Conservation (phyloP, 2,797 vertebrate species). For the Paratrypauchen microcephalus region DNA sequence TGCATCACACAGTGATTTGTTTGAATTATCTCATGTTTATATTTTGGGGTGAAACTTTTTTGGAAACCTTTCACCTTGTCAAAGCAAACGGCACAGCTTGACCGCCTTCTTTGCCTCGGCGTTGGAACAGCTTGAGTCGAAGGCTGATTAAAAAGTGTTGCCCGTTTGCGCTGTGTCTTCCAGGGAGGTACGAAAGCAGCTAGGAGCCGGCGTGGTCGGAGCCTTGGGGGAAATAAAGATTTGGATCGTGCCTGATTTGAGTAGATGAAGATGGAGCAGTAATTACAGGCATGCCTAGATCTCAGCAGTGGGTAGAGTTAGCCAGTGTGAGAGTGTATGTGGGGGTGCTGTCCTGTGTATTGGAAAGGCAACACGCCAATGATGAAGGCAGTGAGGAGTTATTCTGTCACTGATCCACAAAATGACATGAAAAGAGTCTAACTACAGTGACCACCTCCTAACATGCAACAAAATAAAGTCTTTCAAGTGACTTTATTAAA, state of each 20-base stretch:
- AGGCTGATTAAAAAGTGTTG: slow-evolving; percentile 77
- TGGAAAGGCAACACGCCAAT: slow-evolving; percentile 49
- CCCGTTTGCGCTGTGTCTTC: slow-evolving; percentile 63
- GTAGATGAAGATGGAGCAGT: slow-evolving; percentile 79
- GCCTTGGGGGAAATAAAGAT: slow-evolving; percentile 78
- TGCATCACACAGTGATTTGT: slow-evolving; percentile 52
- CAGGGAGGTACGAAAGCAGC: slow-evolving; percentile 74
- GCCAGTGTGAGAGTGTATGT: slow-evolving; percentile 54
- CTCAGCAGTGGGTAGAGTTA: slow-evolving; percentile 64
- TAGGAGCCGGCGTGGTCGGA: slow-evolving; percentile 53
- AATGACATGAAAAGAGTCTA: slow-evolving; percentile 58
- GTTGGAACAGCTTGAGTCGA: slow-evolving; percentile 72
- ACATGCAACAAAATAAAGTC: slow-evolving; percentile 43
- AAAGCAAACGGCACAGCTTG: slow-evolving; percentile 71
- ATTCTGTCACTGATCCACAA: slow-evolving; percentile 67
- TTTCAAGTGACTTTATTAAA: slow-evolving; percentile 48
- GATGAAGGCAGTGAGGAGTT: slow-evolving; percentile 69
- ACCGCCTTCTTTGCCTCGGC: slow-evolving; percentile 58
- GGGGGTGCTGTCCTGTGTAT: slow-evolving; percentile 63
- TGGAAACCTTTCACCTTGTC: slow-evolving; percentile 63
- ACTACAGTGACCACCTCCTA: slow-evolving; percentile 41
- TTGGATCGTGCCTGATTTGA: slow-evolving; percentile 79
- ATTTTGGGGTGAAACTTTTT: slow-evolving; percentile 62
- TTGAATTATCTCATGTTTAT: slow-evolving; percentile 69
- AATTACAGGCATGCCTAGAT: slow-evolving; percentile 79